A percentile compares a stretch with the other conserved stretches of the same genome.
Evolutionary conservation across 2,113 vertebrate genomes (phyloP).

Genomic region (Procavia capensis): DNA sequence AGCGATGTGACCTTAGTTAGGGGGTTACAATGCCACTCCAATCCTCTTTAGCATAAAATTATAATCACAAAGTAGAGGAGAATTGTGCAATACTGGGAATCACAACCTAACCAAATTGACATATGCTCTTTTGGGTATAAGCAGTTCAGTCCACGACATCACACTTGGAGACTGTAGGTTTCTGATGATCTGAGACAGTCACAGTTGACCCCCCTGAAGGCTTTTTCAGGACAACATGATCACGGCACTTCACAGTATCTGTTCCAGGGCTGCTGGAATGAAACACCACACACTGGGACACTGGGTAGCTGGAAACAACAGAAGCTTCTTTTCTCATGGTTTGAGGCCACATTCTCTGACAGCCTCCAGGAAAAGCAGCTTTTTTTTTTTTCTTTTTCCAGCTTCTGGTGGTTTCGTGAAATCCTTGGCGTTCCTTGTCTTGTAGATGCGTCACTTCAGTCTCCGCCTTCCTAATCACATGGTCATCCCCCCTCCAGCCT

Average conservation of each 20-base stretch:
- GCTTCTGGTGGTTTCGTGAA: background rate
- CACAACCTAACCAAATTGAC: too few species aligned
- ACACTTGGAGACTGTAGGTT: constrained; percentile 16
- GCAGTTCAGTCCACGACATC: too few species aligned
- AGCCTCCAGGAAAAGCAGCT: background rate
- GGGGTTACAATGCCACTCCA: too few species aligned
- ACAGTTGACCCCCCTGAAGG: background rate
- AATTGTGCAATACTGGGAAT: too few species aligned
- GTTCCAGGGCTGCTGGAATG: background rate
- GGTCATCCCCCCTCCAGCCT: background rate
- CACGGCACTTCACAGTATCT: background rate
- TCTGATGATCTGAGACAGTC: background rate
- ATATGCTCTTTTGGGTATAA: too few species aligned
- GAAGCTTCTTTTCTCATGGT: background rate
- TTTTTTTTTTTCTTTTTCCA: background rate
- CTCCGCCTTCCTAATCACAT: background rate
- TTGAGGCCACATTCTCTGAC: background rate
- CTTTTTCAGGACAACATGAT: background rate
- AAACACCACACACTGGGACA: background rate
- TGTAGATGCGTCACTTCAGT: background rate
- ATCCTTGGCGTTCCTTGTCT: background rate
- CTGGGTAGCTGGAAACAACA: background rate
- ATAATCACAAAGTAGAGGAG: too few species aligned
- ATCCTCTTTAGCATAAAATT: too few species aligned
- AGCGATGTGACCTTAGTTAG: too few species aligned